Evolutionary conservation across 2,113 vertebrate genomes (phyloP).

Genomic region (Plecotus auritus): DNA sequence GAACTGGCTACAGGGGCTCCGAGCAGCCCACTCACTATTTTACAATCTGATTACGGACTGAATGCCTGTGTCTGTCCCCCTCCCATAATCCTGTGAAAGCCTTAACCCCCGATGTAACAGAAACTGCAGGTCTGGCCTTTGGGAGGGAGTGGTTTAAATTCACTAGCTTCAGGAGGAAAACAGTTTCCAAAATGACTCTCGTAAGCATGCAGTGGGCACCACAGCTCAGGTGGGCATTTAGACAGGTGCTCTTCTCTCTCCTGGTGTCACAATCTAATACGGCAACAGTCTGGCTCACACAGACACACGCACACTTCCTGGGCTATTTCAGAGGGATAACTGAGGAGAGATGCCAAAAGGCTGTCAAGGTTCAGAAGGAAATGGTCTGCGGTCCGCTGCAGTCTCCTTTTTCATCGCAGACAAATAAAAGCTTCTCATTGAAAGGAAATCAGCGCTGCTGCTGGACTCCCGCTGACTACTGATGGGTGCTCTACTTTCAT

Average conservation of each 20-base stretch:
- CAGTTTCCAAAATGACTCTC: neutral
- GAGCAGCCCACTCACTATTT: neutral
- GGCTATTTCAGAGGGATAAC: neutral
- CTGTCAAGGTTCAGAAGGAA: neutral
- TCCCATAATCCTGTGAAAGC: neutral
- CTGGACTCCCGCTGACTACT: neutral
- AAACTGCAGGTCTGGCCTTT: neutral
- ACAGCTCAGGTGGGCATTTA: neutral
- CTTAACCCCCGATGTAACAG: neutral
- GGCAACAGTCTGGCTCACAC: neutral
- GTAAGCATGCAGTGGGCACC: neutral
- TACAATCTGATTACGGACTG: neutral
- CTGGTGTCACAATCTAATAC: neutral
- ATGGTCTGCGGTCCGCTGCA: neutral
- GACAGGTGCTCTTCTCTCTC: neutral
- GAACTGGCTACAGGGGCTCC: neutral
- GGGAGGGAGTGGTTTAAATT: neutral
- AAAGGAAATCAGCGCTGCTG: neutral
- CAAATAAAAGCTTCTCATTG: neutral
- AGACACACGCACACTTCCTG: neutral
- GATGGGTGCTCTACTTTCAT: neutral
- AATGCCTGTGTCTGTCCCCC: neutral
- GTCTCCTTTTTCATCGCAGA: neutral
- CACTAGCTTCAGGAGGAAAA: neutral
- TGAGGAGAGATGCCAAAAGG: neutral